Percentiles rank a stretch among this genome's conserved stretches.
phyloP scores from a whole-genome alignment of 2,888 invertebrate genomes.

The Aquatica leii region DNA sequence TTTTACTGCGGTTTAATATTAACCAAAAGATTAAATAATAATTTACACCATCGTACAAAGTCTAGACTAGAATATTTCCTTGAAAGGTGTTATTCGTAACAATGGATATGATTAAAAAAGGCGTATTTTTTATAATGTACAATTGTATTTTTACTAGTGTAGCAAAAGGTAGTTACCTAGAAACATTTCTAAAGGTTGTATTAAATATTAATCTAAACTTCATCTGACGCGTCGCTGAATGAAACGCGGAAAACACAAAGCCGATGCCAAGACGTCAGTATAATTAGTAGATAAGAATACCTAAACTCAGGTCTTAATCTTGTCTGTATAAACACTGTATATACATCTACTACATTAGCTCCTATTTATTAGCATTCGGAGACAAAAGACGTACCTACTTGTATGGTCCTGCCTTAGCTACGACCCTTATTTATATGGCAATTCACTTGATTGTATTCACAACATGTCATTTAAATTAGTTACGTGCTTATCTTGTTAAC shows the following conservation, averaged over 20 bases:
- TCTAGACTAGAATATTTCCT: too few relatives aligned
- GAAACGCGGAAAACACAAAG: not conserved
- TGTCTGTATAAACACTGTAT: conserved; percentile 53
- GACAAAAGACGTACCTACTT: conserved; percentile 46
- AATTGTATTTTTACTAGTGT: too few relatives aligned
- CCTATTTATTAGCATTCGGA: conserved; percentile 56
- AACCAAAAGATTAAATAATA: too few relatives aligned
- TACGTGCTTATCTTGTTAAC: conserved; percentile 27
- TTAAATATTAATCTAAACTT: too few relatives aligned
- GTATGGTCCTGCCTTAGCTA: conserved; percentile 31
- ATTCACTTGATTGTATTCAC: conserved; percentile 28
- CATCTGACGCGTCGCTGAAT: too few relatives aligned
- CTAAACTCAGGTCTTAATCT: conserved; percentile 53
- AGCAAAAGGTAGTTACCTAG: too few relatives aligned
- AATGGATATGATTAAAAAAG: too few relatives aligned
- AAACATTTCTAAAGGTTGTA: too few relatives aligned
- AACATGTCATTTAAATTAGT: conserved; percentile 36
- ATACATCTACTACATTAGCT: conserved; percentile 53
- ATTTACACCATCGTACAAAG: too few relatives aligned
- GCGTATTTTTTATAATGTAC: too few relatives aligned
- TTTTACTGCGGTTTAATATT: too few relatives aligned
- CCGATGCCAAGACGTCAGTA: conserved; percentile 15
- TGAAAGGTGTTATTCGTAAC: too few relatives aligned
- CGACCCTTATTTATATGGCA: conserved; percentile 34
- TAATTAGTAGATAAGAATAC: conserved; percentile 51